Evolutionary conservation across 2,888 invertebrate genomes (phyloP).

Genomic region (Chloroclystis v-ata): DNA sequence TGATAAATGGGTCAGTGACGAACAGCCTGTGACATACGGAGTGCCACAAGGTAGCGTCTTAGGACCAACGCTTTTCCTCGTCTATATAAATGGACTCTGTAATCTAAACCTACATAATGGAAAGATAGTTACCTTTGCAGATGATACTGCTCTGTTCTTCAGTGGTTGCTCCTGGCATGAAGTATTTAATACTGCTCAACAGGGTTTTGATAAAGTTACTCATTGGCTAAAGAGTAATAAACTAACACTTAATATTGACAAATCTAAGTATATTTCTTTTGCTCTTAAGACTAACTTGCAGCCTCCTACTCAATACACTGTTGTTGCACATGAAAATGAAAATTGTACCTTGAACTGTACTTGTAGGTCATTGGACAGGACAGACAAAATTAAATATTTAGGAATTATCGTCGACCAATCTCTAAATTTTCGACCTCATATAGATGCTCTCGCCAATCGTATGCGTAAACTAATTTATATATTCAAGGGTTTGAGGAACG

Average conservation of each 20-base stretch:
- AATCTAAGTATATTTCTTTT: not conserved
- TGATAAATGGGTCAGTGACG: too few species aligned
- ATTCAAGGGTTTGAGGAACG: too few species aligned
- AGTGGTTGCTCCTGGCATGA: not conserved
- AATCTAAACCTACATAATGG: not conserved
- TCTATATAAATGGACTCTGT: not conserved
- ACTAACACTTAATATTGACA: not conserved
- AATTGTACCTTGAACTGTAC: not conserved
- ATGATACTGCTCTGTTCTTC: not conserved
- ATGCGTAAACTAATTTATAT: too few species aligned
- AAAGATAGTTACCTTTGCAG: not conserved
- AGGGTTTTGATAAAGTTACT: not conserved
- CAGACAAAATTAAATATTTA: not conserved
- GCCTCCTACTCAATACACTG: not conserved
- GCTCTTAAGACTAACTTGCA: not conserved
- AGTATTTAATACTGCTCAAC: not conserved
- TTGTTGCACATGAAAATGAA: not conserved
- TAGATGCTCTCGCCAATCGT: too few species aligned
- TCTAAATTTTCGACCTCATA: not conserved
- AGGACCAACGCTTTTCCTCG: not conserved
- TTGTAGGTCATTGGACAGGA: not conserved
- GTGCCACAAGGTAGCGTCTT: not conserved
- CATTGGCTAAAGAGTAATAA: not conserved
- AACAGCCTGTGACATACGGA: not conserved
- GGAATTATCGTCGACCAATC: not conserved